Evolutionary conservation across 2,113 vertebrate species (phyloP).

Genomic region (Genyomyrus donnyi): DNA sequence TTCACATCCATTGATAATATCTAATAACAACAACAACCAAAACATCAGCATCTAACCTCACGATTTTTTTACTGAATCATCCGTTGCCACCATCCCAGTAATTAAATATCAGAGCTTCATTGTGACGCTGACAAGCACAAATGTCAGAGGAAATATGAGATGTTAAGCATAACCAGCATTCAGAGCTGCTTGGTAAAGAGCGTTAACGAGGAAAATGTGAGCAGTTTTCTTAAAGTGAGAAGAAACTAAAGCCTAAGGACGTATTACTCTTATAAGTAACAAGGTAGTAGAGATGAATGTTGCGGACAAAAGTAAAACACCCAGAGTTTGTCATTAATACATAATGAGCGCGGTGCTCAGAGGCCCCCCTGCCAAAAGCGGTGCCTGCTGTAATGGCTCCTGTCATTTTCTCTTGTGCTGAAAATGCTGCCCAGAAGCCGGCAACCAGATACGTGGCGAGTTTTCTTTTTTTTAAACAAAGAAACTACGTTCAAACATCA

Average conservation of each 20-base stretch:
- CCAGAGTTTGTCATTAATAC: neutral
- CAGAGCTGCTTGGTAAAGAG: neutral
- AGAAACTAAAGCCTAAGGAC: neutral
- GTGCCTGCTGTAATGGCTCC: neutral
- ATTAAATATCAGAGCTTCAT: neutral
- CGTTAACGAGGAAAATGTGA: neutral
- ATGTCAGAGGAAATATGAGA: neutral
- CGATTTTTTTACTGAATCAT: neutral
- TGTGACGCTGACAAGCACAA: neutral
- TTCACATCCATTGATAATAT: neutral
- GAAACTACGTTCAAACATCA: neutral
- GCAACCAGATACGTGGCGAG: neutral
- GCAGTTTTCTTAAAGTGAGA: neutral
- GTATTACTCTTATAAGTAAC: neutral
- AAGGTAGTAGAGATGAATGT: neutral
- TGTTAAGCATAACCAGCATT: neutral
- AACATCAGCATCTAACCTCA: neutral
- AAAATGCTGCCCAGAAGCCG: slow-evolving; percentile 1
- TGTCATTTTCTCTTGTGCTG: neutral
- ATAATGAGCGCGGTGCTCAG: neutral
- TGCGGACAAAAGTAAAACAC: neutral
- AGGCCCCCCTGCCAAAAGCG: neutral
- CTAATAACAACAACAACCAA: neutral
- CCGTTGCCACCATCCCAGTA: neutral
- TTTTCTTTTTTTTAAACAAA: neutral